Percentiles rank a stretch among this genome's conserved stretches.
Conservation (phyloP, 2,113 vertebrate genomes). For the Muntiacus muntjak region DNA sequence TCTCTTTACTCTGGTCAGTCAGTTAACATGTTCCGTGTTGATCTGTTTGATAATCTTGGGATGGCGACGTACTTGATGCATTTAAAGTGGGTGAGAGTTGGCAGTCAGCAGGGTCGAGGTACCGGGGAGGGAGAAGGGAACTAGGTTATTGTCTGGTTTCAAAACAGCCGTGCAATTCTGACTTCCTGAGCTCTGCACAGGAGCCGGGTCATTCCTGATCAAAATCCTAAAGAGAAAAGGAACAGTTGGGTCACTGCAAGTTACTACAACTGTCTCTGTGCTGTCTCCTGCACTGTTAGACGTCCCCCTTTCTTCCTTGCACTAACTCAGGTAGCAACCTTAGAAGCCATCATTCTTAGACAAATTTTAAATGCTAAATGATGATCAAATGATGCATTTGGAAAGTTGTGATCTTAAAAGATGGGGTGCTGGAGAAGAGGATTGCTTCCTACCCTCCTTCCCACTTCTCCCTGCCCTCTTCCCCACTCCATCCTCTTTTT, state of each 20-base stretch:
- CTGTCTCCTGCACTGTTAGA: not conserved
- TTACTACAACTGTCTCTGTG: not conserved
- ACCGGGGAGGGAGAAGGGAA: not conserved
- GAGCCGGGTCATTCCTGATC: not conserved
- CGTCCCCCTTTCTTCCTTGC: not conserved
- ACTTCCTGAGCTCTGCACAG: conserved; percentile 18
- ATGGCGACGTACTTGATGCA: not conserved
- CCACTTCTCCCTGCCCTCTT: not conserved
- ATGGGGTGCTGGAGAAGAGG: not conserved
- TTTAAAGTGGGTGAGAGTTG: conserved; percentile 30
- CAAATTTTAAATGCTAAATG: not conserved
- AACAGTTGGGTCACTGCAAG: conserved; percentile 16
- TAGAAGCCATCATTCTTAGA: not conserved
- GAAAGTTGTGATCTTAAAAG: not conserved
- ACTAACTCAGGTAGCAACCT: not conserved
- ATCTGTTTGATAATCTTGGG: not conserved
- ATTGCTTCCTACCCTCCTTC: not conserved
- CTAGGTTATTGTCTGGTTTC: conserved; percentile 36
- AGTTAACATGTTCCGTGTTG: not conserved
- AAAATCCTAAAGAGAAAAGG: not conserved
- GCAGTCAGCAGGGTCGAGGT: not conserved
- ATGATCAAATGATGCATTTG: not conserved
- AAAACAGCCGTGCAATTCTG: not conserved
- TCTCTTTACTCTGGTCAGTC: not conserved
- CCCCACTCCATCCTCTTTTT: not conserved